Evolutionary conservation across 2,113 vertebrate genomes (phyloP), one percentile per base, ranked within the genome.

Genomic region (Choloepus hoffmanni): DNA sequence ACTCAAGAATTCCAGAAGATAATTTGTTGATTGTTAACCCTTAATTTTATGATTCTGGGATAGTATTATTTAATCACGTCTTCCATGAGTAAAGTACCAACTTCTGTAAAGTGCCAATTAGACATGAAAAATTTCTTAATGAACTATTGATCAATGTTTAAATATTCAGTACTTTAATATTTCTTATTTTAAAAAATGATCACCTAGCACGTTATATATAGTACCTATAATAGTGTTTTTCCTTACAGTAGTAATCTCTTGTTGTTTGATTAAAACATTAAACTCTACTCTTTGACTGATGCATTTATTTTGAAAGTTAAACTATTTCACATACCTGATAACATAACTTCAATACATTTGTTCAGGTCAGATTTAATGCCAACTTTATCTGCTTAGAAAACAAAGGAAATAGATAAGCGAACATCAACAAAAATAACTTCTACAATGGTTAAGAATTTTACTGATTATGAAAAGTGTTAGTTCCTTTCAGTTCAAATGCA

Each of bases 61-160:
- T 82, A 86, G 95, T 91, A 78, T 96, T 95, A 81, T 74, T 94
- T 48, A 90, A 0, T 85, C 70, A 55, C 60, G 18, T 43, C 28
- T 92, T 95, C 50, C 58, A 82, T 43, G 30, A 85, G 48, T 9
- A 89, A 73, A 68, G 65, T 92, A 48, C 73, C 76, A 94, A 33
- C 9, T 70, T 79, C 72, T 67, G 9, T 67, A 88, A 93, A 86
- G 76, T 97, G 86, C 94, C 97, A 95, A 19, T 58, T 85, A 94
- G 18, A 83, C 8, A 74, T 28, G 40, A 74, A 77, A 87, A 81
- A 70, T 68, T 85, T 73, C 48, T 74, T 68, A 40, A 70, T 85
- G 36, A 55, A 53, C 19, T 68, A 28, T 67, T 84, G 58, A 90
- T 67, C 48, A 90, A 48, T 48, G 40, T 73, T 92, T 89, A 58